These are phyloP conservation scores for Ypsolopha sequella DNA, from an alignment of 2,888 invertebrate species.

Conservation along the genomic window DNA sequence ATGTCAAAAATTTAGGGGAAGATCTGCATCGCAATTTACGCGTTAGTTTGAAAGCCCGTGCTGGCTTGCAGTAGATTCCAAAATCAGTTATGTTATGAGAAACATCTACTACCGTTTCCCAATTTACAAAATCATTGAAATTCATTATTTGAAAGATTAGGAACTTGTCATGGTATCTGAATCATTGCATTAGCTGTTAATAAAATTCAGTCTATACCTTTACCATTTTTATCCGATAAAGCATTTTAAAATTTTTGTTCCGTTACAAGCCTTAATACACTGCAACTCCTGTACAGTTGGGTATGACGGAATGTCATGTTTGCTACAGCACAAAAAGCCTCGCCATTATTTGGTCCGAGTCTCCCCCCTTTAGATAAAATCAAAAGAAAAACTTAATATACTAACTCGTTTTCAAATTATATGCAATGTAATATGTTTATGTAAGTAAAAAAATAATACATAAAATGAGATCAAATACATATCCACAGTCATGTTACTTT, in stretches of 20 bases:
- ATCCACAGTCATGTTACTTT: slow-evolving; percentile 25
- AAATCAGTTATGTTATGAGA: no score
- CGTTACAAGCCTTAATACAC: slow-evolving; percentile 18
- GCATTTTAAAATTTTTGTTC: slow-evolving; percentile 56
- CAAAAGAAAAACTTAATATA: slow-evolving; percentile 14
- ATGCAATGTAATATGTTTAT: slow-evolving; percentile 28
- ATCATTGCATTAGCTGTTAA: slow-evolving; percentile 56
- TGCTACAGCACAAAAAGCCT: slow-evolving; percentile 8
- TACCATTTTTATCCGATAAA: slow-evolving; percentile 47
- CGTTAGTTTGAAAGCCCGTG: no score
- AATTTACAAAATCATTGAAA: no score
- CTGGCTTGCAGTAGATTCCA: no score
- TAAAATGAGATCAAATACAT: slow-evolving; percentile 59
- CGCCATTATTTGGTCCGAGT: slow-evolving; percentile 50
- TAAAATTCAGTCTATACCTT: slow-evolving; percentile 62
- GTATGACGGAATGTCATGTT: no score
- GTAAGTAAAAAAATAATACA: slow-evolving; percentile 46
- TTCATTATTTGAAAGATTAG: no score
- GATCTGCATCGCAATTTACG: no score
- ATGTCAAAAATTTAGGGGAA: no score
- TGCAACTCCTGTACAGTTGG: no score
- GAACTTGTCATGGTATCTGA: slow-evolving; percentile 49
- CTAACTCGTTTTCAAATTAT: slow-evolving; percentile 25
- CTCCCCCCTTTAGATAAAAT: not conserved
- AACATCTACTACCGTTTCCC: no score